Evolutionary conservation across 2,797 vertebrate species (phyloP), one percentile per base, ranked within the genome.

Genomic region (Vultur gryphus): DNA sequence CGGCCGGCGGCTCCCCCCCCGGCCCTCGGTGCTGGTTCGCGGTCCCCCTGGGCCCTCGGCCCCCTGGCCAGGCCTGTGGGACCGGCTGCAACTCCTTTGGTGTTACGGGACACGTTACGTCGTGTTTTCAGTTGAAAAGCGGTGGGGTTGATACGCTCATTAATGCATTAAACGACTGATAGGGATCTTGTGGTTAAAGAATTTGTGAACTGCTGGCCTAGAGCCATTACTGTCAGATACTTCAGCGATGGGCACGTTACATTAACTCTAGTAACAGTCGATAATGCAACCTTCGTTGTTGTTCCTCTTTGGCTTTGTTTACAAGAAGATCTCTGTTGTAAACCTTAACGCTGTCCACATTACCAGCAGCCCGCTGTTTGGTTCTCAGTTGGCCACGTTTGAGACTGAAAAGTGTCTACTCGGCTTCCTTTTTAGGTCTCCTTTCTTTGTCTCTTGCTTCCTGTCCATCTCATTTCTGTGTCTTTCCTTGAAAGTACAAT

Each of bases 181-280:
- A 69, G 81, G 8, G 37, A 93, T 96, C 81, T 95, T 89, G 81
- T 17, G 87, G 91, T 84, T 76, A 5, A 87, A 51, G 89, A 93
- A 84, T 62, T 95, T 84, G 54, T 23, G 91, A 82, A 49, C 75
- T 62, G 71, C 70, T 84, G 89, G 89, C 89, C 67, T 52, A 4
- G 67, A 83, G 94, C 87, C 91, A n/a, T 35, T 6, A 3, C 89
- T 57, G 73, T 54, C 81, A 66, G 55, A 65, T 64, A 9, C 26
- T 89, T 67, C 29, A 33, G 65, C 21, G 73, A 69, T 90, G 90
- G 73, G 59, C 43, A 7, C 5, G 5, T 83, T 84, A 64, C 33
- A 1, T n/a, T 65, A 66, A 37, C 46, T 59, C 59, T 33, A 43
- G 2, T 77, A 59, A 25, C 62, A 57, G 70, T 18, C 31, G 26